Evolutionary conservation across 2,113 vertebrate genomes (phyloP).

Genomic region (Sinosuthora webbiana): DNA sequence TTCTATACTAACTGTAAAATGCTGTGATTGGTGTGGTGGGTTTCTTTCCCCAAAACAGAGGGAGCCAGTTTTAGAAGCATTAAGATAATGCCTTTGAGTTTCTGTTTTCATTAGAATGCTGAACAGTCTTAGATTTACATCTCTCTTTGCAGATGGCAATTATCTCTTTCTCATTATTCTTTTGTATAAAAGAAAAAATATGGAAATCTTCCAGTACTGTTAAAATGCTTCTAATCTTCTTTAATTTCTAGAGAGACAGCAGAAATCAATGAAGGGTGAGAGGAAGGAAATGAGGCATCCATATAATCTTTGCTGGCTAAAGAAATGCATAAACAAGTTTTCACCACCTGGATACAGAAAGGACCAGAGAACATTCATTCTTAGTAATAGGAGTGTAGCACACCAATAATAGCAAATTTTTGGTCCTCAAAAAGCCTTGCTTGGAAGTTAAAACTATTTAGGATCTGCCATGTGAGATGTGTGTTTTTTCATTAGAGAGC

Average conservation of each 20-base stretch:
- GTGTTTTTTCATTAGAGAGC: not conserved
- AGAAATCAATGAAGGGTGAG: not conserved
- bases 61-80: not conserved
- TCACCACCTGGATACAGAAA: not conserved
- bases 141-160: not conserved
- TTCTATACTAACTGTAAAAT: not conserved
- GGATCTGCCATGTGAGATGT: not conserved
- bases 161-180: not conserved
- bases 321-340: not conserved
- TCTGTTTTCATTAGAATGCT: not conserved
- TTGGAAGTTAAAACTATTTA: not conserved
- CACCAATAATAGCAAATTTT: not conserved
- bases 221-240: not conserved
- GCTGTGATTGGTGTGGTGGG: not conserved
- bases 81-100: not conserved
- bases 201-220: not conserved
- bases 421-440: not conserved
- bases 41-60: not conserved
- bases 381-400: not conserved
- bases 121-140: not conserved
- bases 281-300: not conserved
- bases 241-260: not conserved
- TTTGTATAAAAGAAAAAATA: not conserved
- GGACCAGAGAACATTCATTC: not conserved
- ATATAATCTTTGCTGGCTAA: not conserved